phyloP scores from a whole-genome alignment of 2,797 vertebrate species.

The Gouania willdenowi region DNA sequence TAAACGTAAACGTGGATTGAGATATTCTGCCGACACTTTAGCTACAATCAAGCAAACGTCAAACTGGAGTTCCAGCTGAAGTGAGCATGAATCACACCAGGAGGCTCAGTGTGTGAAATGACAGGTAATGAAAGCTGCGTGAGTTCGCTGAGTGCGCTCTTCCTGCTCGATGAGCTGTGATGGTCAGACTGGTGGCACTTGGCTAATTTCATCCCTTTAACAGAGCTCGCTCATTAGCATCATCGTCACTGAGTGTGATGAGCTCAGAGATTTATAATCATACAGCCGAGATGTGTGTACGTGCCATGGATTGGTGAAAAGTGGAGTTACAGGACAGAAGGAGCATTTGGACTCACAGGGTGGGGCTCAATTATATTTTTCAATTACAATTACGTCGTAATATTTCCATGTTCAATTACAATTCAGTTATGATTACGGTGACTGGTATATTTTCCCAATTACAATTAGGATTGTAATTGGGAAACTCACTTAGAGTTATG shows the following conservation, averaged over 20 bases:
- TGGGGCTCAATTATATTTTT: no score
- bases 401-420: no score
- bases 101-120: constrained; percentile 13
- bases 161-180: constrained; percentile 27
- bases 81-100: background rate
- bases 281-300: background rate
- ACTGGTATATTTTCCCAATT: no score
- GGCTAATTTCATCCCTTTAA: constrained; percentile 50
- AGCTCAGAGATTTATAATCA: constrained; percentile 46
- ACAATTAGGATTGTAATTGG: no score
- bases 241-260: constrained; percentile 34
- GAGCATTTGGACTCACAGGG: constrained; percentile 28
- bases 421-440: no score
- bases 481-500: no score
- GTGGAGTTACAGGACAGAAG: constrained; percentile 4
- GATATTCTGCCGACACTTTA: no score
- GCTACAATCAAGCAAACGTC: background rate
- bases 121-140: constrained; percentile 24
- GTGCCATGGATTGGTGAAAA: background rate
- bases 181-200: constrained; percentile 28
- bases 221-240: constrained; percentile 45
- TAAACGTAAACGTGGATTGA: background rate
- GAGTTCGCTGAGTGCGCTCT: constrained; percentile 20
- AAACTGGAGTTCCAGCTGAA: background rate
- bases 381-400: no score